phyloP scores from a whole-genome alignment of 2,113 vertebrate genomes.

The Theristicus caerulescens region DNA sequence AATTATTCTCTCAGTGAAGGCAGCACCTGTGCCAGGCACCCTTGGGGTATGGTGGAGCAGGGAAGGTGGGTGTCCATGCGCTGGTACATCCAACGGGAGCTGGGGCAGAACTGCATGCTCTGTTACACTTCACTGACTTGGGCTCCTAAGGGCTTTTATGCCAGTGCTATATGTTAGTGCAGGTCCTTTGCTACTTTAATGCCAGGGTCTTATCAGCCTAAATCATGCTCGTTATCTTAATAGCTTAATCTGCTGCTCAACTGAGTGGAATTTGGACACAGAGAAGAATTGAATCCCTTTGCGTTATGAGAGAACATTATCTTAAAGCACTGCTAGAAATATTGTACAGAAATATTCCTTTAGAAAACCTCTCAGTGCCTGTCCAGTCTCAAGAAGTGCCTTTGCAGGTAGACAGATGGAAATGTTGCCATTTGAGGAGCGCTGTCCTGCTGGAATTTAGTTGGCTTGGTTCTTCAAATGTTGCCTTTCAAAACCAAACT shows the following conservation, averaged over 20 bases:
- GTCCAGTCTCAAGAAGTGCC: background rate
- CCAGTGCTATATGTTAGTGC: background rate
- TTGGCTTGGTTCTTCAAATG: background rate
- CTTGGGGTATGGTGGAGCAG: background rate
- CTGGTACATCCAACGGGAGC: rapidly evolving
- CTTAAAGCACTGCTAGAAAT: background rate
- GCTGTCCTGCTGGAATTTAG: background rate
- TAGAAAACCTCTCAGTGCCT: background rate
- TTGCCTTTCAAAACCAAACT: background rate
- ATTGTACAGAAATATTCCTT: background rate
- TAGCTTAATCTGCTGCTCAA: background rate
- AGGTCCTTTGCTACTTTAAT: background rate
- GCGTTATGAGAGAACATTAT: background rate
- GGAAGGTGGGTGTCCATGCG: rapidly evolving
- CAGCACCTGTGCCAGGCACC: background rate
- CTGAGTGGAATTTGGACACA: background rate
- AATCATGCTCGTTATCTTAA: background rate
- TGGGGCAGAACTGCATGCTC: background rate
- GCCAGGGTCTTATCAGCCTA: background rate
- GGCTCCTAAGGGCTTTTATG: background rate
- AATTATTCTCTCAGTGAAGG: background rate
- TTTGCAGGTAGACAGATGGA: background rate
- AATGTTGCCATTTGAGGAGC: background rate
- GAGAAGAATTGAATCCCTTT: background rate
- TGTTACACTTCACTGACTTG: background rate